Base-by-base conservation (phyloP, 2,797 vertebrate species). In the Dendrocincla fuliginosa region DNA sequence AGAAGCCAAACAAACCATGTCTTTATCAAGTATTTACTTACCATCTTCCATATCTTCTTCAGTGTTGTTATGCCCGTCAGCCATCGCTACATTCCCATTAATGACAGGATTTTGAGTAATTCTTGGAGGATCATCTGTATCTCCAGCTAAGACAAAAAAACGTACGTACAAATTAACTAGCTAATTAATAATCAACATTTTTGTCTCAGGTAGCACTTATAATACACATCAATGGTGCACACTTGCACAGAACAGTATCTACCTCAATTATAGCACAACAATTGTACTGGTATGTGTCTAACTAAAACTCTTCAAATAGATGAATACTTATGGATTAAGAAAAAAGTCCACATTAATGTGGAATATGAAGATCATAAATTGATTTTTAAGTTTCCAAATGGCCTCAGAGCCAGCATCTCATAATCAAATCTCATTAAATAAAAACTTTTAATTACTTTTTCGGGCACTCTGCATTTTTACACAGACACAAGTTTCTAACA, bases 1-100 rank as follows among this genome's bases (percentile, higher is more conserved):
- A 74, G 23, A 60, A 44, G 16, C 3, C 16, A 70, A 53, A 67
- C 3, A 74, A 70, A 27, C 14, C 5, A 13, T 1, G 2, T 1
- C 14, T 76, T 77, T 11, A 76, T 61, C 3, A 44, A 68, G 11
- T 52, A 69, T 28, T 74, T 57, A 86, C 98, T 98, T 95, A 99
- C 99, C 99, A 67, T 99, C 99, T 96, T 99, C 99, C 99, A 99
- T 99, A 89, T 99, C 99, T 95, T 99, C 99, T 95, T 99, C 99
- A 79, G 99, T 98, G 97, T 99, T 99, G 97, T 99, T 99, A 97
- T 99, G 99, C 87, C 99, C 99, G 2, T 99, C 99, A 79, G 98
- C 98, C 98, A 99, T 99, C 35, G 99, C 98, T 97, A 99, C 98
- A 89, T 99, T 99, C 89, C 99, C 99, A 94, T 99, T 99, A 98